phyloP scores from a whole-genome alignment of 2,113 vertebrate genomes.

The Petrocephalus zakoni region DNA sequence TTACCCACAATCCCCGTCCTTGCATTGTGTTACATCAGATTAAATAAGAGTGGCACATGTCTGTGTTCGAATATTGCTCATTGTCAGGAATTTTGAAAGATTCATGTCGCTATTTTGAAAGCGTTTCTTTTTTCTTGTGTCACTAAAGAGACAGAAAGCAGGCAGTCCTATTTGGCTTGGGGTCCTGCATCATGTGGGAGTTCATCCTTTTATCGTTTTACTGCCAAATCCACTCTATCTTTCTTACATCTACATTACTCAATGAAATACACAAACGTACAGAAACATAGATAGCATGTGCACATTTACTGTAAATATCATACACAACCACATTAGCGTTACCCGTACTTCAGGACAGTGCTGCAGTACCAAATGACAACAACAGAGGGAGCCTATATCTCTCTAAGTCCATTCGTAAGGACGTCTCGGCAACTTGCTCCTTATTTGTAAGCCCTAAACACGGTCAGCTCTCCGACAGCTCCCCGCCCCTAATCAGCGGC shows the following conservation, averaged over 20 bases:
- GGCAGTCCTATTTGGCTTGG: background rate
- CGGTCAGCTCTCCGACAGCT: background rate
- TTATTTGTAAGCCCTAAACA: background rate
- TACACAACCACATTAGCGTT: too few species aligned
- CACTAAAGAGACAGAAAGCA: background rate
- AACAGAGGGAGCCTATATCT: background rate
- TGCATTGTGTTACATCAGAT: slow-evolving; percentile 58
- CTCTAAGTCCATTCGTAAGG: background rate
- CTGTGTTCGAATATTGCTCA: slow-evolving; percentile 8
- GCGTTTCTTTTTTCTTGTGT: background rate
- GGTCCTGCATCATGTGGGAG: background rate
- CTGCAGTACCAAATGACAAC: slow-evolving; percentile 1
- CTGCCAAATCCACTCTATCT: background rate
- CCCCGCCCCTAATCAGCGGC: background rate
- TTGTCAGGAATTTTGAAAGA: background rate
- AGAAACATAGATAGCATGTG: background rate
- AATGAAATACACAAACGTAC: background rate
- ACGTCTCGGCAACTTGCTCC: background rate
- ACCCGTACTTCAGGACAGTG: background rate
- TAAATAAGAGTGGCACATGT: slow-evolving; percentile 38
- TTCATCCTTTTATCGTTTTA: background rate
- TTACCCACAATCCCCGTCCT: slow-evolving; percentile 28
- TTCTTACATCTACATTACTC: background rate
- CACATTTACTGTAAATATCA: background rate
- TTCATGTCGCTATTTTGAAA: background rate